Base-by-base conservation (phyloP, 2,888 invertebrate genomes). In the Sinodicranocentrus sp. region DNA sequence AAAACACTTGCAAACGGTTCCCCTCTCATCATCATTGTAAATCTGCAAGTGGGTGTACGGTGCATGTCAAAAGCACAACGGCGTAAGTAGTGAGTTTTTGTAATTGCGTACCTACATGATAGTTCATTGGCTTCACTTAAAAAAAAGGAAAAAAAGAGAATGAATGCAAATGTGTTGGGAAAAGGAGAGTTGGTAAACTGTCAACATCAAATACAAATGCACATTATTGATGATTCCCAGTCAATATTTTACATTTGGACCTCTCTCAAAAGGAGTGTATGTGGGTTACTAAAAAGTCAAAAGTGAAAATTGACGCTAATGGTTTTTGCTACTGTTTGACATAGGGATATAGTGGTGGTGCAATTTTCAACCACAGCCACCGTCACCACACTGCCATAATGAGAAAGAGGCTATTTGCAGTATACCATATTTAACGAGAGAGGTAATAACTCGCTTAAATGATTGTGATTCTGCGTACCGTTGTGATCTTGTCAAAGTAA, bases 261-360 rank as follows among this genome's bases (percentile, higher is more conserved):
- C 19, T 59, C 15, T 17, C 23, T 17, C 17, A 33, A 65, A 39
- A 65, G 10, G 19, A 28, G 17, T 25, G 1, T 61, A 61, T 15
- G 61, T 17, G 28, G 28, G 61, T 65, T 17, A 21, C 23, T 19
- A 43, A 17, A n/a, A 44, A 67, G 19, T 44, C 67, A 70, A 70
- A 70, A 70, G 70, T 70, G 70, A 70, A 70, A 70, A 70, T 70
- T 70, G 70, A 70, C 52, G 70, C 54, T 70, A 70, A 70, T 70
- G 70, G 70, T 6, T 43, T 63, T 23, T 17, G 25, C 67, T 67
- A 67, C 67, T 39, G 44, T 63, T 19, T 63, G 26, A 63, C 63
- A 17, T 63, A n/a, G n/a, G n/a, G n/a, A n/a, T n/a, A n/a, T n/a
- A n/a, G n/a, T 33, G 25, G n/a, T 63, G 19, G 26, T 63, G 33